These are phyloP conservation scores for Conus ventricosus DNA, from an alignment of 1,140 invertebrate species.

Conservation along the genomic window DNA sequence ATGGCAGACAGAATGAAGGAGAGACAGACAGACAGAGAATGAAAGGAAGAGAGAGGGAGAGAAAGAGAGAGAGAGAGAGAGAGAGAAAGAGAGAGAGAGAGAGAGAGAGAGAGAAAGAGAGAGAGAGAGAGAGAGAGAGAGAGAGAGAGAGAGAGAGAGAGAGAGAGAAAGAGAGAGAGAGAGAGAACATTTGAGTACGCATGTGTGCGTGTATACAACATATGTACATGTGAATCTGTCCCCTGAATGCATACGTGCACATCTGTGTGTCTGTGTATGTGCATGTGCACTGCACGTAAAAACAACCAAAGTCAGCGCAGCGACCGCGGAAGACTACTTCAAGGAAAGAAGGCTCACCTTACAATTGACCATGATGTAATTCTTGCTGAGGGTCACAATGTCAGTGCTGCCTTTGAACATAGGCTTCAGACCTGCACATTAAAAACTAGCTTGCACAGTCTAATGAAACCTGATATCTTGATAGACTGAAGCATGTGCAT, in stretches of 20 bases:
- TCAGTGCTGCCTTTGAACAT: too few species aligned
- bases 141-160: background rate
- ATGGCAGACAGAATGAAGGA: background rate
- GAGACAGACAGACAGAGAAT: background rate
- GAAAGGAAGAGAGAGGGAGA: background rate
- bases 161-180: background rate
- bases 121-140: background rate
- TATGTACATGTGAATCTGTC: background rate
- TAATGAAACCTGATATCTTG: too few species aligned
- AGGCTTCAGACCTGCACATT: too few species aligned
- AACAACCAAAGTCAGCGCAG: too few species aligned
- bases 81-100: conserved; percentile 3
- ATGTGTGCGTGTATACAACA: background rate
- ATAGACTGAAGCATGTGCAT: too few species aligned
- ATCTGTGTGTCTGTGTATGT: background rate
- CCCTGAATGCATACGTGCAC: background rate
- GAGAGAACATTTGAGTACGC: background rate
- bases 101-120: background rate
- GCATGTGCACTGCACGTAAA: background rate
- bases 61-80: conserved; percentile 1
- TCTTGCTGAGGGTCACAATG: too few species aligned
- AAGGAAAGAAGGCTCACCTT: too few species aligned
- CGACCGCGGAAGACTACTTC: too few species aligned
- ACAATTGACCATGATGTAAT: too few species aligned
- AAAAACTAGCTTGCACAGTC: too few species aligned